Evolutionary conservation across 2,797 vertebrate genomes (phyloP), one percentile per base, ranked within the genome.

Genomic region (Helicolenus hilgendorfi): DNA sequence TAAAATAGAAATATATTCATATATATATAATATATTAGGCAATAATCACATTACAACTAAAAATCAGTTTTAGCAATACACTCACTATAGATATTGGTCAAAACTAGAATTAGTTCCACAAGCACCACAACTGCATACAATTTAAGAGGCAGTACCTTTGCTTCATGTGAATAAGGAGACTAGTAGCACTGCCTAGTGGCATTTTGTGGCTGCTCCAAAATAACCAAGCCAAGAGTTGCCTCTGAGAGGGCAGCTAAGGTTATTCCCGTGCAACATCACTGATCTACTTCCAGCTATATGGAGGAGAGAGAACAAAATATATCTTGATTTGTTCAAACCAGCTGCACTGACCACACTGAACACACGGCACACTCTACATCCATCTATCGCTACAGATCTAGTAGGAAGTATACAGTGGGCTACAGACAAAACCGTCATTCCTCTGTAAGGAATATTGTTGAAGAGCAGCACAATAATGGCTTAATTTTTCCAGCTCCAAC

Each of bases 131-230:
- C 14, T 26, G 18, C 5, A 63, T 53, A 38, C 36, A 58, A 36
- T 18, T 26, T 20, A 15, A 41, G 7, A 79, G 27, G 64, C 3
- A 53, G 36, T 20, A 18, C 41, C 45, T 70, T 86, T 60, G 7
- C 11, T 64, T 53, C 4, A 13, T 68, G 41, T 73, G 11, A 78
- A 78, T 62, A 70, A 31, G 18, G 49, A 35, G 15, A 56, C 26
- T 85, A 65, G 65, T 73, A 55, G 38, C 69, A 64, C 6, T 20
- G 59, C 65, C 77, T 36, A 31, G 27, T 83, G 77, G 59, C 22
- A 87, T 93, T 89, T 35, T 87, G 45, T 62, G 70, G 41, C 68
- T 26, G 26, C 59, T 90, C 85, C 82, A 93, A 94, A 85, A 90
- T 45, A 89, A 53, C 86, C 77, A 90, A 69, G 20, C 65, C 24